These are phyloP conservation scores for Tupaia tana DNA, from an alignment of 2,113 vertebrate species.

Conservation along the genomic window DNA sequence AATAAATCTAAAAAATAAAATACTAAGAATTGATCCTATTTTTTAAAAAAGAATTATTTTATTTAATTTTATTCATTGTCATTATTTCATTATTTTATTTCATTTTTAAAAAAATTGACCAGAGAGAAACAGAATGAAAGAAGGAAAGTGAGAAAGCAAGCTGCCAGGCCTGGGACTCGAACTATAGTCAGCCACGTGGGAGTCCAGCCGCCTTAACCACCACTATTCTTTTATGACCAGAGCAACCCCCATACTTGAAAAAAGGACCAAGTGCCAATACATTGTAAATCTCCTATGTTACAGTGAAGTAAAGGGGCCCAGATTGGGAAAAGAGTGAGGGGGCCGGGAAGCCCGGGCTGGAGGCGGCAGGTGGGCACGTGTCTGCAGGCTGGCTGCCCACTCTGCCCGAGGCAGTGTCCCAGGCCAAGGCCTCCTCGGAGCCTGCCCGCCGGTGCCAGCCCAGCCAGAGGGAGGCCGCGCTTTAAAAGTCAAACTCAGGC, in stretches of 20 bases:
- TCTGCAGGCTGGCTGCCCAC: background rate
- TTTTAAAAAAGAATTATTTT: no score
- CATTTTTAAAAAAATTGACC: no score
- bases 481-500: background rate
- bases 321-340: background rate
- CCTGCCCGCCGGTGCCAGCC: no score
- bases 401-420: accelerated
- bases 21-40: no score
- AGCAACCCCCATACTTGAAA: background rate
- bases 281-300: background rate
- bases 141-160: no score
- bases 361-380: background rate
- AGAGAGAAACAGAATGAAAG: no score
- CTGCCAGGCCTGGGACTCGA: no score
- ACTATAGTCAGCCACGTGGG: no score
- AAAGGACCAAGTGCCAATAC: background rate
- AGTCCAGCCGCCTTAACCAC: no score
- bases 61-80: no score
- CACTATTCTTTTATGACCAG: background rate
- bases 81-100: no score
- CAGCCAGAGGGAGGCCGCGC: background rate
- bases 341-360: background rate
- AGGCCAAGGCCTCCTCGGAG: background rate
- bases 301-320: background rate
- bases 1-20: no score